A percentile compares a stretch with the other conserved stretches of the same genome.
Conservation (phyloP, 2,888 invertebrate species). For the Pterostichus madidus region DNA sequence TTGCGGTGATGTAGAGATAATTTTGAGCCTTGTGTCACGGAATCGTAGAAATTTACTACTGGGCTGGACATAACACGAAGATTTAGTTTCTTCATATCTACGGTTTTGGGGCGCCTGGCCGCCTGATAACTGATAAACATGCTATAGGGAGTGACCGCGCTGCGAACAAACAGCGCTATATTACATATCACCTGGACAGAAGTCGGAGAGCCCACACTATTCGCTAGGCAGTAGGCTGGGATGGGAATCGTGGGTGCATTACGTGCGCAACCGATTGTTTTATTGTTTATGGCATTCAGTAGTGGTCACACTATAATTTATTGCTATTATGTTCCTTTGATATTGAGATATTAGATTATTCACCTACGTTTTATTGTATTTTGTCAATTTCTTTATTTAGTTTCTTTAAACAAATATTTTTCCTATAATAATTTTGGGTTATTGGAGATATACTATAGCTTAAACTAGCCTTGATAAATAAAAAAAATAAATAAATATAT, state of each 20-base stretch:
- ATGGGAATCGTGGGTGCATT: conserved; percentile 38
- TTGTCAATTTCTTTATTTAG: too few relatives aligned
- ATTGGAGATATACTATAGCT: too few relatives aligned
- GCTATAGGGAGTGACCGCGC: conserved; percentile 63
- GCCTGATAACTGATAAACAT: conserved; percentile 64
- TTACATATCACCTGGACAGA: conserved; percentile 25
- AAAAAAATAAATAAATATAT: too few relatives aligned
- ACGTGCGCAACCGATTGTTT: conserved; percentile 37
- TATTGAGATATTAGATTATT: not conserved
- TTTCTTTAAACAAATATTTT: too few relatives aligned
- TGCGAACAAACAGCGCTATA: conserved; percentile 12
- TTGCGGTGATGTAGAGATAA: conserved; percentile 53
- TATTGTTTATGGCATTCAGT: conserved; percentile 37
- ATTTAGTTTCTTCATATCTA: conserved; percentile 66
- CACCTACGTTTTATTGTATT: not conserved
- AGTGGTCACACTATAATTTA: conserved; percentile 43
- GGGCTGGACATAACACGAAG: conserved; percentile 65
- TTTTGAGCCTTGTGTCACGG: conserved; percentile 63
- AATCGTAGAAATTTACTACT: conserved; percentile 65
- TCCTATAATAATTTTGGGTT: too few relatives aligned
- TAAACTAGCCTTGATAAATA: too few relatives aligned
- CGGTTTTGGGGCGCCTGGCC: conserved; percentile 36
- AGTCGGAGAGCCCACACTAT: not conserved
- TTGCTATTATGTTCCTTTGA: conserved; percentile 1
- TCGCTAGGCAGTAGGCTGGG: conserved; percentile 15